A percentile compares a stretch with the other conserved stretches of the same genome.
Conservation (phyloP, 2,888 invertebrate species). For the Papilio demoleus region DNA sequence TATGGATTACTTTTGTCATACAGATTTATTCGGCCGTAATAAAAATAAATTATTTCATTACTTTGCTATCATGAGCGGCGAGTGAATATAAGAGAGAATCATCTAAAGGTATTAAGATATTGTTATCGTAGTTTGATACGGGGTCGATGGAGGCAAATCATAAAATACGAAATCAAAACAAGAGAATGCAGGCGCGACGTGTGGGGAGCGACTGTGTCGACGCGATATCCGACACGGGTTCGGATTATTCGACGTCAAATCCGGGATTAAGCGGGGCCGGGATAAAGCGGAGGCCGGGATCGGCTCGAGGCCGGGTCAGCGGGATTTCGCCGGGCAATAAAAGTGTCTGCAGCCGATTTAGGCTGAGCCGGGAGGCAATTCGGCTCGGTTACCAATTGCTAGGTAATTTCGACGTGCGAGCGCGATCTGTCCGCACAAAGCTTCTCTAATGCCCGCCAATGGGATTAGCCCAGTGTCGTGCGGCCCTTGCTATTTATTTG, state of each 20-base stretch:
- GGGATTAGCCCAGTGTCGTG: conserved; percentile 80
- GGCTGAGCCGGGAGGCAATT: conserved; percentile 80
- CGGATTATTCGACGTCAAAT: conserved; percentile 86
- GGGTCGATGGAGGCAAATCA: conserved; percentile 60
- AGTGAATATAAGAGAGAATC: conserved; percentile 56
- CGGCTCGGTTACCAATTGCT: conserved; percentile 80
- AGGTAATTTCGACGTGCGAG: conserved; percentile 80
- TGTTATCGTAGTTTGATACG: conserved; percentile 56
- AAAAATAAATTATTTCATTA: conserved; percentile 60
- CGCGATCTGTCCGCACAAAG: conserved; percentile 81
- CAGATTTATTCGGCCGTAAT: conserved; percentile 73
- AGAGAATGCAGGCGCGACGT: conserved; percentile 55
- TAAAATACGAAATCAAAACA: conserved; percentile 76
- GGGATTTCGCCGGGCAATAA: conserved; percentile 82
- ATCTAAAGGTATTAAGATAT: conserved; percentile 56
- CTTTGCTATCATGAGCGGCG: conserved; percentile 51
- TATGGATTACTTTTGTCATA: conserved; percentile 75
- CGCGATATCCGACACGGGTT: conserved; percentile 87
- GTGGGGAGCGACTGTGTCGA: conserved; percentile 78
- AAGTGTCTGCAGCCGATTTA: conserved; percentile 85
- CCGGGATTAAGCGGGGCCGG: conserved; percentile 80
- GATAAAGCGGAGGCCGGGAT: conserved; percentile 76
- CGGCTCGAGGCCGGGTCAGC: conserved; percentile 77
- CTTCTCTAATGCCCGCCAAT: conserved; percentile 80
- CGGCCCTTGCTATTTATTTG: conserved; percentile 78